These are phyloP conservation scores for Onthophagus sagittarius DNA, from an alignment of 2,888 invertebrate genomes.

Conservation along the genomic window DNA sequence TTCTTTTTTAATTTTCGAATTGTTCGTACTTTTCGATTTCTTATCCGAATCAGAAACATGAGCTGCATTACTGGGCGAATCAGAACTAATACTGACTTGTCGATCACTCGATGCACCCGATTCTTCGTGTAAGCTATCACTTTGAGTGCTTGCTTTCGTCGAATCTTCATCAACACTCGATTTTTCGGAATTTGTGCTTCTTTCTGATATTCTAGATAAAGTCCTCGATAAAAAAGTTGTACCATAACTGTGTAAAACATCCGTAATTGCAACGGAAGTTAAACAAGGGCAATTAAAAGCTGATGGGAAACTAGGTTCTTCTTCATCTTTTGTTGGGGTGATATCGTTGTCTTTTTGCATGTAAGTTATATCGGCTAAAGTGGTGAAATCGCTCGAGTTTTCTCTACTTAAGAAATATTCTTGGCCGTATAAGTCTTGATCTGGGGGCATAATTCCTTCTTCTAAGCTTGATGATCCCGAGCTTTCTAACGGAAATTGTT, in stretches of 20 bases:
- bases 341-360: slow-evolving; percentile 48
- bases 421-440: slow-evolving; percentile 55
- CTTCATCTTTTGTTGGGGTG: slow-evolving; percentile 55
- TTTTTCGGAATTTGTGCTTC: slow-evolving; percentile 85
- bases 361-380: slow-evolving; percentile 41
- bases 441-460: slow-evolving; percentile 76
- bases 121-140: slow-evolving; percentile 80
- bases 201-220: slow-evolving; percentile 80
- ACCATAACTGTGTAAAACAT: slow-evolving; percentile 66
- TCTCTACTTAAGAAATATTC: slow-evolving; percentile 47
- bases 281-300: slow-evolving; percentile 59
- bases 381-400: slow-evolving; percentile 40
- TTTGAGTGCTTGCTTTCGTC: slow-evolving; percentile 79
- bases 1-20: slow-evolving; percentile 21
- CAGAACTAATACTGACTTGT: slow-evolving; percentile 80
- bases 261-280: slow-evolving; percentile 54
- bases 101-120: slow-evolving; percentile 80
- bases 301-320: slow-evolving; percentile 69
- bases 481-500: slow-evolving; percentile 78
- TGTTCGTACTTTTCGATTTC: slow-evolving; percentile 36
- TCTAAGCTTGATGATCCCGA: slow-evolving; percentile 83
- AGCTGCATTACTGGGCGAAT: slow-evolving; percentile 73
- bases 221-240: slow-evolving; percentile 73
- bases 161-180: slow-evolving; percentile 83
- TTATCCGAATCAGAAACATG: slow-evolving; percentile 54